Evolutionary conservation across 2,888 invertebrate genomes (phyloP).

Genomic region (Melikaiella ostensackeni): DNA sequence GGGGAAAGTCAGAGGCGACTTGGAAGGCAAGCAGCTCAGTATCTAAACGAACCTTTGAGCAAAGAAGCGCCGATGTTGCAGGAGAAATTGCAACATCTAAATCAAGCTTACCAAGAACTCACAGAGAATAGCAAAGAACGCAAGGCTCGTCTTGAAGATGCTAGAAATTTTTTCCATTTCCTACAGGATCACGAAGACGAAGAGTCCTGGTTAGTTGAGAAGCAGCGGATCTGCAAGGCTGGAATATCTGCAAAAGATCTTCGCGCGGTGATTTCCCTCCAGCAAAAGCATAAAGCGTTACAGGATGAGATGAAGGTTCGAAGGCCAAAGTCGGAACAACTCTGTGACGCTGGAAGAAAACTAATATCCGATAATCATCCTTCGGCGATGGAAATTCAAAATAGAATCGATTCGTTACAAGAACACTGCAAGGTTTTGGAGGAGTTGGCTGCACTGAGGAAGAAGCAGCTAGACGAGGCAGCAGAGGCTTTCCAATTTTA

Average conservation of each 20-base stretch:
- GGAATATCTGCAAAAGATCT: constrained; percentile 97
- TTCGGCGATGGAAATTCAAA: constrained; percentile 88
- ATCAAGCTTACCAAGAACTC: constrained; percentile 87
- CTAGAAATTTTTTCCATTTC: constrained; percentile 95
- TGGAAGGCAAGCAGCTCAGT: constrained; percentile 81
- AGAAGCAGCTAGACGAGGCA: constrained; percentile 90
- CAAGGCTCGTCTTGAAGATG: constrained; percentile 92
- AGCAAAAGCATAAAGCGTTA: constrained; percentile 94
- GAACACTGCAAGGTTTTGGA: constrained; percentile 95
- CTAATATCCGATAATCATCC: constrained; percentile 90
- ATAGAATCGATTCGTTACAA: constrained; percentile 87
- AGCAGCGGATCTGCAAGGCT: constrained; percentile 94
- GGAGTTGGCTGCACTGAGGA: constrained; percentile 86
- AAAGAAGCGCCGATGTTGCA: constrained; percentile 80
- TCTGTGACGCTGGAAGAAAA: constrained; percentile 85
- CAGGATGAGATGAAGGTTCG: constrained; percentile 92
- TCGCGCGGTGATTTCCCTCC: constrained; percentile 90
- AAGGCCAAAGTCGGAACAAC: constrained; percentile 84
- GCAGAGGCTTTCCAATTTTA: constrained; percentile 97
- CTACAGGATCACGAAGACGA: constrained; percentile 98
- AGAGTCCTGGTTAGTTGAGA: constrained; percentile 97
- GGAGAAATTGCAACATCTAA: constrained; percentile 86
- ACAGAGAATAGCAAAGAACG: constrained; percentile 86
- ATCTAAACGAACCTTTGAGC: constrained; percentile 62
- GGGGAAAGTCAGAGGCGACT: constrained; percentile 91